Evolutionary conservation across 2,888 invertebrate genomes (phyloP), one percentile per base, ranked within the genome.

Genomic region (Tanypteryx hageni): DNA sequence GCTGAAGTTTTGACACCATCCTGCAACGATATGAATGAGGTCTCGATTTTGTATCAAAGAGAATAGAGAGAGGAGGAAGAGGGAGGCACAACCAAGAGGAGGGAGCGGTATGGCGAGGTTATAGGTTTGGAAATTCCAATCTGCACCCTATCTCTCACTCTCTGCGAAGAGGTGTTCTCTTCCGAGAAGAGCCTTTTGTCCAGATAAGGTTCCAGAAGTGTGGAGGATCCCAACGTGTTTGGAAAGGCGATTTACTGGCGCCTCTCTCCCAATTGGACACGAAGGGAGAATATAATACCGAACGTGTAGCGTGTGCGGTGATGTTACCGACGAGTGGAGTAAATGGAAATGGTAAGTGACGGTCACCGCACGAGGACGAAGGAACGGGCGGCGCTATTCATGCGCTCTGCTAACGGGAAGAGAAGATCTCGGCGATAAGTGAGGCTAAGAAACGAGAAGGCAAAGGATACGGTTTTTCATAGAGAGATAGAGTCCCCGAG

Each of bases 1-100:
- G 76, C 27, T 27, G 22, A 76, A 27, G 76, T 76, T 76, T 76
- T 76, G 76, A 76, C 22, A 76, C 76, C 27, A 76, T 76, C 76
- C 76, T 76, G 27, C 22, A 27, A 27, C 76, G 11, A 76, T 22
- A 9, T 27, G 76, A 76, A 76, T 76, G 22, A 22, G 68, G 68
- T 18, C 68, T 76, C 11, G 76, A 27, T n/a, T 68, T 44, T 5
- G 44, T 44, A 44, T 44, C 44, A 5, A 44, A 44, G 44, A 44
- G 44, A 5, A 5, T 44, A 3, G 44, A 44, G 44, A 44, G 1
- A 5, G 44, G 44, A 44, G 44, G 68, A 22, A 9, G 22, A 76
- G 27, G 76, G 76, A 76, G n/a, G 27, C 22, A 76, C n/a, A 76
- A 44, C 44, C 3, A 44, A 44, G 44, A 27, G 76, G 22, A 68